These are phyloP conservation scores for Diaprepes abbreviatus DNA, from an alignment of 2,888 invertebrate species.

Conservation along the genomic window DNA sequence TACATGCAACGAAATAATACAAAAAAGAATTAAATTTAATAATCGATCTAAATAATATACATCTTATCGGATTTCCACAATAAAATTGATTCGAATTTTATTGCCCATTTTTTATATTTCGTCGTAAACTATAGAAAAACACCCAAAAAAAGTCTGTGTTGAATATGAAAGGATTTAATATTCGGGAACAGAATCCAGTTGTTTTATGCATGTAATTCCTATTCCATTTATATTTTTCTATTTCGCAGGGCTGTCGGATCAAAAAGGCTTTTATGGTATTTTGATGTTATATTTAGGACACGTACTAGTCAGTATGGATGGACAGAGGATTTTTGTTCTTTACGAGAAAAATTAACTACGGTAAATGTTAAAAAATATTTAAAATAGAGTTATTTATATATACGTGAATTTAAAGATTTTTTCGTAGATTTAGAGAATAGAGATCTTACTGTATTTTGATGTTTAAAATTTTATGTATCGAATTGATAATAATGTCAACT, in stretches of 20 bases:
- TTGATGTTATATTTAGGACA: background rate
- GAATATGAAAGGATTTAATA: background rate
- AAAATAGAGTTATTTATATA: background rate
- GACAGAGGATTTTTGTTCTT: too few species aligned
- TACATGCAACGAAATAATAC: too few species aligned
- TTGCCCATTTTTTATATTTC: background rate
- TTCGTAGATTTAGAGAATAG: too few species aligned
- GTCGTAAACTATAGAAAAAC: background rate
- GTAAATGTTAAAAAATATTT: background rate
- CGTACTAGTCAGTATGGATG: background rate
- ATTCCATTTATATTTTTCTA: constrained; percentile 9
- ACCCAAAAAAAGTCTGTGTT: background rate
- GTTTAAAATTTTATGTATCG: too few species aligned
- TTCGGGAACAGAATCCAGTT: constrained; percentile 1
- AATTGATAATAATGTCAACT: too few species aligned
- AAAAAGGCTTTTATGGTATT: constrained; percentile 3
- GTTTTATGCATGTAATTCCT: constrained; percentile 12
- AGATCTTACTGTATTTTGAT: too few species aligned
- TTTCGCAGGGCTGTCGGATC: background rate
- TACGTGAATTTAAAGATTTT: background rate
- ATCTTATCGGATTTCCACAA: too few species aligned
- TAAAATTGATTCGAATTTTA: background rate
- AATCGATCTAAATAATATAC: too few species aligned
- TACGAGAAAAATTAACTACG: too few species aligned
- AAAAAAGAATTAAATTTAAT: too few species aligned